phyloP scores from a whole-genome alignment of 2,888 invertebrate genomes.

The Phengaris arion region DNA sequence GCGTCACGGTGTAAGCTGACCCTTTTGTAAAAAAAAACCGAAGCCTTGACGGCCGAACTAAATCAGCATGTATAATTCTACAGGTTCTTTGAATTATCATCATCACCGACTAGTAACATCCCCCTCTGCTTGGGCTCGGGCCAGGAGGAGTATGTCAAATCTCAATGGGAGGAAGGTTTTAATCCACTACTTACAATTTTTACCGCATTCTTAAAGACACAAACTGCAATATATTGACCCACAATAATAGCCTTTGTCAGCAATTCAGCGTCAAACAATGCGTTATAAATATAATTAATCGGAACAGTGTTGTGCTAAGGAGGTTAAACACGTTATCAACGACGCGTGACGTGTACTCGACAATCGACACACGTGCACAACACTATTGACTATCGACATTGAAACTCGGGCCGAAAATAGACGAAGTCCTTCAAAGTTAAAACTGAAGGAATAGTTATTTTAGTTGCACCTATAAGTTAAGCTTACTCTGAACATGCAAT shows the following conservation, averaged over 20 bases:
- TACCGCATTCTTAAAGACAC: too few relatives aligned
- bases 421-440: neutral
- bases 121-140: too few relatives aligned
- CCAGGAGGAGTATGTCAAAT: too few relatives aligned
- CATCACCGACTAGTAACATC: too few relatives aligned
- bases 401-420: neutral
- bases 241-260: neutral
- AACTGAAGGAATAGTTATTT: neutral
- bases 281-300: neutral
- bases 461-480: neutral
- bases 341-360: neutral
- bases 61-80: too few relatives aligned
- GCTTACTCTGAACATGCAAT: neutral
- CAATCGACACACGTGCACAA: neutral
- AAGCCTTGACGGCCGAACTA: too few relatives aligned
- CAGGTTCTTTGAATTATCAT: too few relatives aligned
- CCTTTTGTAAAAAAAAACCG: too few relatives aligned
- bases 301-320: neutral
- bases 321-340: slow-evolving; percentile 7
- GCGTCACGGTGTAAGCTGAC: too few relatives aligned
- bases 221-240: neutral
- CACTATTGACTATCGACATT: neutral
- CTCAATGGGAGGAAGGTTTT: neutral
- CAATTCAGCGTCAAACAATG: neutral
- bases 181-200: too few relatives aligned